These are phyloP conservation scores for Empidonax alnorum DNA, from an alignment of 2,113 vertebrate genomes.

Conservation along the genomic window DNA sequence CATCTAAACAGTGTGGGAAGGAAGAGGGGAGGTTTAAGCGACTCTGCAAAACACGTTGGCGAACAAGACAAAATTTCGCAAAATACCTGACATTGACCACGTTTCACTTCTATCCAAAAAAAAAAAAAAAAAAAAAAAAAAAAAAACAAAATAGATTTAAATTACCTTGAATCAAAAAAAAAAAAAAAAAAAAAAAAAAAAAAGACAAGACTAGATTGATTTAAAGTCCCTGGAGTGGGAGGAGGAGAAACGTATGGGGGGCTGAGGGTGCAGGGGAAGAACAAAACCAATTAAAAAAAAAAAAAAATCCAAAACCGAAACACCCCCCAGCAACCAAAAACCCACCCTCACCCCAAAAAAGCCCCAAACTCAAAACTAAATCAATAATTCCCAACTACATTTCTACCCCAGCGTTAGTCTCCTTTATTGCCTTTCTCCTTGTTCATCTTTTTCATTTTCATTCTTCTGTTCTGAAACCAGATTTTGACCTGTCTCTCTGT, in stretches of 20 bases:
- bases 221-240: conserved; percentile 21
- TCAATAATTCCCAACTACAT: neutral
- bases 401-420: conserved; percentile 68
- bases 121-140: neutral
- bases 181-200: neutral
- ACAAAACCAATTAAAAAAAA: neutral
- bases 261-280: neutral
- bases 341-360: neutral
- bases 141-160: no score
- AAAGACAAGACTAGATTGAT: neutral
- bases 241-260: neutral
- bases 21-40: conserved; percentile 6
- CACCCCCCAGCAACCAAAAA: neutral
- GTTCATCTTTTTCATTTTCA: conserved; percentile 99
- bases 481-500: conserved; percentile 99
- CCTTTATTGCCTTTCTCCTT: conserved; percentile 91
- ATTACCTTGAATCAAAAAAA: no score
- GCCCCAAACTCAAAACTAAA: neutral
- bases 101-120: conserved; percentile 69
- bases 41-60: conserved; percentile 66
- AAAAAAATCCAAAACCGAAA: neutral
- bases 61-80: conserved; percentile 66
- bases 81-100: conserved; percentile 76
- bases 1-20: conserved; percentile 50
- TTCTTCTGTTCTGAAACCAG: conserved; percentile 99